Conservation (phyloP, 2,797 vertebrate genomes). For the Centroberyx gerrardi region DNA sequence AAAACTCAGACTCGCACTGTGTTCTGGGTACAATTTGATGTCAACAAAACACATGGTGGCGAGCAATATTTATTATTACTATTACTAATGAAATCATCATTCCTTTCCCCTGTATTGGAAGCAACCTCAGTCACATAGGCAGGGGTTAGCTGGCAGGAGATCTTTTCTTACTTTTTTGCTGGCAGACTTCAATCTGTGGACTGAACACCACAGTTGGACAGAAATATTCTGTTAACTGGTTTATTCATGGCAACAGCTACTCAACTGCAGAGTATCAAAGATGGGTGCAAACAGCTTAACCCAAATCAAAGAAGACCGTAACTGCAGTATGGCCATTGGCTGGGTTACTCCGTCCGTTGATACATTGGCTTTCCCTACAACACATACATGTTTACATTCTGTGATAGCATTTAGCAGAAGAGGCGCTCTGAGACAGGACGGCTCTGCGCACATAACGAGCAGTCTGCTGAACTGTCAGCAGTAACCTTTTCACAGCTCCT, state of each 20-base stretch:
- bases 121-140: too few species aligned
- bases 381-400: slow-evolving; percentile 60
- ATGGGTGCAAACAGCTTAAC: slow-evolving; percentile 17
- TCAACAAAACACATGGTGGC: too few species aligned
- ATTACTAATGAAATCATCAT: neutral
- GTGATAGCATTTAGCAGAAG: slow-evolving; percentile 55
- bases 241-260: neutral
- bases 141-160: too few species aligned
- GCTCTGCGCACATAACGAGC: slow-evolving; percentile 64
- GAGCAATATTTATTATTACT: neutral
- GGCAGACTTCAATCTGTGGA: too few species aligned
- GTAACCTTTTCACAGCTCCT: slow-evolving; percentile 80
- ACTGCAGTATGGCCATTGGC: neutral
- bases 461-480: slow-evolving; percentile 70
- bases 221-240: too few species aligned
- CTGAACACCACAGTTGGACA: too few species aligned
- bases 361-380: slow-evolving; percentile 27
- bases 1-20: too few species aligned
- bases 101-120: neutral
- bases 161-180: too few species aligned
- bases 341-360: slow-evolving; percentile 10
- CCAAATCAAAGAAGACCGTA: slow-evolving; percentile 16
- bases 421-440: slow-evolving; percentile 51
- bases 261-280: slow-evolving; percentile 6
- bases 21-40: too few species aligned